phyloP scores from a whole-genome alignment of 2,888 invertebrate genomes.

The Agelastica alni region DNA sequence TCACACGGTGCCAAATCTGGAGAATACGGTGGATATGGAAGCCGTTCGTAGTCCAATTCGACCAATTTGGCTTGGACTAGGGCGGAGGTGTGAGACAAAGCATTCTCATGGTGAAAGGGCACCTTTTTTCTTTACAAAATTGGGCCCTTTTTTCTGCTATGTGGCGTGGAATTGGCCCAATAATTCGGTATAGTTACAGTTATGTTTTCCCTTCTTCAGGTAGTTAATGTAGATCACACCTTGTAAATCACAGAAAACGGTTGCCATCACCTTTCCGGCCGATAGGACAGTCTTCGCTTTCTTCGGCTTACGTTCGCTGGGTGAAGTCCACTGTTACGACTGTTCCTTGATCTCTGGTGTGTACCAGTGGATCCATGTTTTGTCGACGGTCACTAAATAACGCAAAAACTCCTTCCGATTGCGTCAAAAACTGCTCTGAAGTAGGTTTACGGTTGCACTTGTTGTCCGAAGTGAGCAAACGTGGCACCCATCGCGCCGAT shows the following conservation, averaged over 20 bases:
- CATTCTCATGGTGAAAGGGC: neutral
- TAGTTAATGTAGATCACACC: neutral
- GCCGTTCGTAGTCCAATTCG: neutral
- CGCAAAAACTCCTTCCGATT: too few relatives aligned
- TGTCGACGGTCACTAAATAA: too few relatives aligned
- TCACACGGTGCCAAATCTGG: neutral
- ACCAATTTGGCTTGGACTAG: neutral
- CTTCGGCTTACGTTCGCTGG: neutral
- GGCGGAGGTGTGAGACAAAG: neutral
- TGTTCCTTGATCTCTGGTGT: too few relatives aligned
- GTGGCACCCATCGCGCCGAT: too few relatives aligned
- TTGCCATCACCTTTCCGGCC: neutral
- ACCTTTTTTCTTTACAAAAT: too few relatives aligned
- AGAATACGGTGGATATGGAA: neutral
- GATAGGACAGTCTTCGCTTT: neutral
- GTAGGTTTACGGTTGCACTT: too few relatives aligned
- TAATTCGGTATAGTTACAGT: neutral
- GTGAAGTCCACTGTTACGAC: too few relatives aligned
- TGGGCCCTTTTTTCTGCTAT: neutral
- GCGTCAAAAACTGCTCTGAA: too few relatives aligned
- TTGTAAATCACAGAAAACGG: neutral
- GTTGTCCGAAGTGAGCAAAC: too few relatives aligned
- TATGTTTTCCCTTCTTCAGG: neutral
- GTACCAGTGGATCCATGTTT: too few relatives aligned
- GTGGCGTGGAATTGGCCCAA: neutral